Evolutionary conservation across 2,797 vertebrate species (phyloP).

Genomic region (Tarsius wallacei): DNA sequence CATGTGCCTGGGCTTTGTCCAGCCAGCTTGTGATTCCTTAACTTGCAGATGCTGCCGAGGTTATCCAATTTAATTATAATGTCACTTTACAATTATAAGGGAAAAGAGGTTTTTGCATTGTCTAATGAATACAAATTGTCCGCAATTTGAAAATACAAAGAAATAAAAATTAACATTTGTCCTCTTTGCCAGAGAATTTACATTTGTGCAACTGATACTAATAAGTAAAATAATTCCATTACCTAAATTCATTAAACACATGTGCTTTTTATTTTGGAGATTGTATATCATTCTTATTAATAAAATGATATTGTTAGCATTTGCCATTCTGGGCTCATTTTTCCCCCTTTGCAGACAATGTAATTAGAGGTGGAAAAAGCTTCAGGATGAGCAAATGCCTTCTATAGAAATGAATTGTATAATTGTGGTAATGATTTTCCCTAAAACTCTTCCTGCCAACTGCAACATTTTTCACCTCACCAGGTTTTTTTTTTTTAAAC

Average conservation of each 20-base stretch:
- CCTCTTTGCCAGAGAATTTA: slow-evolving; percentile 90
- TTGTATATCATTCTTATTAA: slow-evolving; percentile 90
- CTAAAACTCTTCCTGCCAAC: slow-evolving; percentile 89
- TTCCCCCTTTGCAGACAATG: slow-evolving; percentile 84
- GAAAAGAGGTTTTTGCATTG: slow-evolving; percentile 89
- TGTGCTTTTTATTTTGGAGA: slow-evolving; percentile 88
- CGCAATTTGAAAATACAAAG: slow-evolving; percentile 89
- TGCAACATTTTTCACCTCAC: slow-evolving; percentile 89
- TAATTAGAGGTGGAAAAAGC: slow-evolving; percentile 89
- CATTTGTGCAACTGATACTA: slow-evolving; percentile 87
- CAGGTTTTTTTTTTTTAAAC: slow-evolving; percentile 59
- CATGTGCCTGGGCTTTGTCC: slow-evolving; percentile 89
- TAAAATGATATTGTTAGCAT: slow-evolving; percentile 90
- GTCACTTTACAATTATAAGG: slow-evolving; percentile 91
- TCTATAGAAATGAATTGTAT: slow-evolving; percentile 89
- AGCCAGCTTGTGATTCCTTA: slow-evolving; percentile 88
- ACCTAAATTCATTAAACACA: slow-evolving; percentile 88
- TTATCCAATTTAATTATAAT: slow-evolving; percentile 92
- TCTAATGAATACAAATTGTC: slow-evolving; percentile 91
- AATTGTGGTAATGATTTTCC: slow-evolving; percentile 90
- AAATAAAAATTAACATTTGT: slow-evolving; percentile 91
- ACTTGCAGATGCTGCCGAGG: slow-evolving; percentile 89
- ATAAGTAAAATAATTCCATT: slow-evolving; percentile 89
- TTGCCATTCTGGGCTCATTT: slow-evolving; percentile 86
- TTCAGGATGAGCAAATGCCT: slow-evolving; percentile 85